phyloP scores from a whole-genome alignment of 2,888 invertebrate species.

The Meganola albula region DNA sequence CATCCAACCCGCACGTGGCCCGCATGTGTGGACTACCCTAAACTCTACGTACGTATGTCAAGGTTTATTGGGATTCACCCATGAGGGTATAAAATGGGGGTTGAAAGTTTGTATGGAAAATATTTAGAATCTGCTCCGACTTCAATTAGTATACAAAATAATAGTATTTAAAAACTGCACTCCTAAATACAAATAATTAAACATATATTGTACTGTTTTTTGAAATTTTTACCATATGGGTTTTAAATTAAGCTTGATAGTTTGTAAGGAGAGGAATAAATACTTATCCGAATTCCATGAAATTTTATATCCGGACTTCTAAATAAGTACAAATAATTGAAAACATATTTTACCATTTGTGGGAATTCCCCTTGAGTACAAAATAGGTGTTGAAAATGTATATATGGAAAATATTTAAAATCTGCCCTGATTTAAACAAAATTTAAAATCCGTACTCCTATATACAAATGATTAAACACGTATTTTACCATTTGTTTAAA shows the following conservation, averaged over 20 bases:
- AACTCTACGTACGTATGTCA: constrained; percentile 29
- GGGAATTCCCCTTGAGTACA: not conserved
- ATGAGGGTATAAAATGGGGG: not conserved
- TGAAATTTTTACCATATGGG: too few relatives aligned
- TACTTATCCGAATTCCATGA: too few relatives aligned
- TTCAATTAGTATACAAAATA: not conserved
- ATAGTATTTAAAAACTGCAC: too few relatives aligned
- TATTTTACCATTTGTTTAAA: not conserved
- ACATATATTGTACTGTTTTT: not conserved
- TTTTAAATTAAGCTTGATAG: too few relatives aligned
- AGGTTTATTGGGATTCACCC: not conserved
- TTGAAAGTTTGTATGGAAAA: not conserved
- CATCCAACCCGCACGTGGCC: too few relatives aligned
- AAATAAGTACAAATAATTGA: too few relatives aligned
- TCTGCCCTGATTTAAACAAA: not conserved
- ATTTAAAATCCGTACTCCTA: too few relatives aligned
- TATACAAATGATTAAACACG: constrained; percentile 9
- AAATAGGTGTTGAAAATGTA: not conserved
- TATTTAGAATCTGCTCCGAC: not conserved
- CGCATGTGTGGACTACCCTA: too few relatives aligned
- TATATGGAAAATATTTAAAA: not conserved
- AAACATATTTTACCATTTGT: constrained; percentile 20
- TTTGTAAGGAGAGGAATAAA: too few relatives aligned
- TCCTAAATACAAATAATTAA: not conserved
- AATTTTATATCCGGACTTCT: too few relatives aligned